phyloP scores from a whole-genome alignment of 2,888 invertebrate species.

The Lithosia quadra region DNA sequence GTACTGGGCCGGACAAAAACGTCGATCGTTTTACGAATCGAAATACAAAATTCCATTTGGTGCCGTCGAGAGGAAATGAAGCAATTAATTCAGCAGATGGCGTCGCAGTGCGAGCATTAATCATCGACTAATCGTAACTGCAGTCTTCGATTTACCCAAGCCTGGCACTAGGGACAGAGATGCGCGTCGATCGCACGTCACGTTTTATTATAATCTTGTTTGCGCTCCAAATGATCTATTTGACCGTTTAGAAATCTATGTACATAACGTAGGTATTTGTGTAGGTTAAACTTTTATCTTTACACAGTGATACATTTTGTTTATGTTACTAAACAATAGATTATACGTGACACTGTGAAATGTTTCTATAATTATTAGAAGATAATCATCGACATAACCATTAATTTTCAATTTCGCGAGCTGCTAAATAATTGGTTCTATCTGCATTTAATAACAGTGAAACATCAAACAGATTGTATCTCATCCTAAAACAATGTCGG shows the following conservation, averaged over 20 bases:
- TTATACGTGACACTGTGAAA: constrained; percentile 29
- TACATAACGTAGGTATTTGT: constrained; percentile 47
- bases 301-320: background rate
- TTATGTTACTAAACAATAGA: constrained; percentile 24
- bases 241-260: constrained; percentile 49
- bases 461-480: constrained; percentile 48
- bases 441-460: constrained; percentile 41
- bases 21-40: constrained; percentile 75
- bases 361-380: constrained; percentile 24
- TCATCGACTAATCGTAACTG: constrained; percentile 87
- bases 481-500: constrained; percentile 54
- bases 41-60: constrained; percentile 86
- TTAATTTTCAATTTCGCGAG: constrained; percentile 32
- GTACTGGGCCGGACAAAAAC: constrained; percentile 74
- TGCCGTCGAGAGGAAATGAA: constrained; percentile 85
- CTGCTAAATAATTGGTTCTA: constrained; percentile 27
- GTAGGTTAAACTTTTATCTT: constrained; percentile 32
- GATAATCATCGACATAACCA: constrained; percentile 10
- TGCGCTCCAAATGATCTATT: constrained; percentile 44
- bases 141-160: constrained; percentile 85
- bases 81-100: constrained; percentile 87
- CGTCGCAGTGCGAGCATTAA: constrained; percentile 85
- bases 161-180: constrained; percentile 59
- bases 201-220: constrained; percentile 50
- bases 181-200: constrained; percentile 51